phyloP scores from a whole-genome alignment of 2,797 vertebrate genomes.

The Sebastes kiyomatsui region DNA sequence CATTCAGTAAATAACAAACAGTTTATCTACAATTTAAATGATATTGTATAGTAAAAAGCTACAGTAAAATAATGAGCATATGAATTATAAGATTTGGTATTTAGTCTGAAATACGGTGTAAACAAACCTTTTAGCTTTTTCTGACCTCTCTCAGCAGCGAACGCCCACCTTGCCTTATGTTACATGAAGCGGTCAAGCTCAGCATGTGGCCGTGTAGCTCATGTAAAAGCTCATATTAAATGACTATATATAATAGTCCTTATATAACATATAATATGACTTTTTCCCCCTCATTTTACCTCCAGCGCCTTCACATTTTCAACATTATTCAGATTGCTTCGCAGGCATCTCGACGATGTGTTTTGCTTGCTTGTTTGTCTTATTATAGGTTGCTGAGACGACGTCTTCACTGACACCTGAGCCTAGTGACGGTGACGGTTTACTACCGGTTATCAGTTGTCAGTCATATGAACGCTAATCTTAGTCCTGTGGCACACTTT shows the following conservation, averaged over 20 bases:
- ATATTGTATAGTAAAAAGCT: neutral
- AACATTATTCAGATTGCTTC: neutral
- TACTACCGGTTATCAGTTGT: slow-evolving; percentile 1
- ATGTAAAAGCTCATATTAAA: no score
- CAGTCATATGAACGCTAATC: neutral
- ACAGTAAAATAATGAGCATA: neutral
- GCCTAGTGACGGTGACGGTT: neutral
- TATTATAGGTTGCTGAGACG: slow-evolving; percentile 27
- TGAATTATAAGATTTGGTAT: neutral
- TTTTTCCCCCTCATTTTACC: neutral
- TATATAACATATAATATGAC: neutral
- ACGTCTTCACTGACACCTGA: slow-evolving; percentile 18
- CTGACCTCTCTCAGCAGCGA: neutral
- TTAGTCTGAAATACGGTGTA: neutral
- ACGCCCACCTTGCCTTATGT: neutral
- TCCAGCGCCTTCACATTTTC: neutral
- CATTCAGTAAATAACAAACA: neutral
- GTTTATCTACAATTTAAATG: neutral
- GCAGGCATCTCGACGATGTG: neutral
- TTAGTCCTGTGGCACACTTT: neutral
- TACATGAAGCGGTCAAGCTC: neutral
- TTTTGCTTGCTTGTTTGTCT: neutral
- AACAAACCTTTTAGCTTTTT: neutral
- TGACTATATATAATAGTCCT: neutral
- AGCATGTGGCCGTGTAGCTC: neutral